Conservation (phyloP, 2,888 invertebrate species). For the Parnassius mnemosyne region DNA sequence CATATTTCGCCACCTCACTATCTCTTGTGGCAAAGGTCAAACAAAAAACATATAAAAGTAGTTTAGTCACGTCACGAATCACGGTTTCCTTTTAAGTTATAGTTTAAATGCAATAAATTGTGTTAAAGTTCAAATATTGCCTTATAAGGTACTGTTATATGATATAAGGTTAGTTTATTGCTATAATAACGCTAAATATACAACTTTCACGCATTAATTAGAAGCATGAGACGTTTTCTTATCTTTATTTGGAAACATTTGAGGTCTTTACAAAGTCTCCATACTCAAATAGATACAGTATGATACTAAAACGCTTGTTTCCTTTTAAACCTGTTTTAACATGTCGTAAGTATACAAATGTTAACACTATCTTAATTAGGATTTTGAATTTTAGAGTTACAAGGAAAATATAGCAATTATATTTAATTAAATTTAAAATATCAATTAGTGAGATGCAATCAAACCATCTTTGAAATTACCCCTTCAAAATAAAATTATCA, state of each 20-base stretch:
- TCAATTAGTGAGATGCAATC: too few relatives aligned
- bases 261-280: background rate
- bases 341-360: too few relatives aligned
- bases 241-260: background rate
- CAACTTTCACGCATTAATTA: conserved; percentile 16
- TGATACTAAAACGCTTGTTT: too few relatives aligned
- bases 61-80: conserved; percentile 24
- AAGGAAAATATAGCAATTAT: too few relatives aligned
- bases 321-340: too few relatives aligned
- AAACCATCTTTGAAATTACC: too few relatives aligned
- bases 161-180: background rate
- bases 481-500: too few relatives aligned
- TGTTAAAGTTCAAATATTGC: conserved; percentile 22
- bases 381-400: too few relatives aligned
- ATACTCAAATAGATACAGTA: too few relatives aligned
- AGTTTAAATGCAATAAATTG: conserved; percentile 23
- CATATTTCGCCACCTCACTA: conserved; percentile 16
- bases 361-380: too few relatives aligned
- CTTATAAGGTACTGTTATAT: conserved; percentile 7
- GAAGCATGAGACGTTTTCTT: background rate
- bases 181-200: background rate
- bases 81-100: conserved; percentile 22
- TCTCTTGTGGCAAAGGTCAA: conserved; percentile 23
- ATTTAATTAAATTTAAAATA: too few relatives aligned
- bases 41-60: conserved; percentile 14